Evolutionary conservation across 2,113 vertebrate genomes (phyloP), one percentile per base, ranked within the genome.

Genomic region (Chloropsis hardwickii): DNA sequence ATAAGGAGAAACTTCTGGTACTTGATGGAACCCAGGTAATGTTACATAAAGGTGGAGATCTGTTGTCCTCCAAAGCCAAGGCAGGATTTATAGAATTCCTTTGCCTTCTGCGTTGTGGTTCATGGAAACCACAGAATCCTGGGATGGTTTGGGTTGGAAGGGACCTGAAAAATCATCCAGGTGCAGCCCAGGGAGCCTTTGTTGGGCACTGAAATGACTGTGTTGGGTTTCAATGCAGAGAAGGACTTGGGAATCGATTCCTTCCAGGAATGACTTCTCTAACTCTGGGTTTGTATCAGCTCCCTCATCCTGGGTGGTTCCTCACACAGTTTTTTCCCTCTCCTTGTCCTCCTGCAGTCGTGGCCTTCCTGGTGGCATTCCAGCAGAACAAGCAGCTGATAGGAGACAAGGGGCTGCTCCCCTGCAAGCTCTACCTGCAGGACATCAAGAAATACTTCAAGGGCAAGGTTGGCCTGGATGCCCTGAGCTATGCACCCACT

Each of bases 351-450:
- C n/a, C 65, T 81, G 44, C 78, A 99, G 99, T 97, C 6, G 98
- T 99, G 90, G 99, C 99, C 1, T 99, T 99, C 97, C 85, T 97
- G 62, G 98, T 99, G 51, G 99, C 99, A 0, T 98, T 98, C 31
- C 98, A 98, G 48, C 99, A 99, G 97, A 99, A 99, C 98, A 99
- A 99, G 94, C 98, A 98, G 97, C 98, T 99, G 82, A 99, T 99
- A 1, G 99, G 99, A 2, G 98, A 99, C 19, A 96, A 61, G 6
- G 99, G 99, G 3, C 98, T 99, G 42, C 98, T 99, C 67, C 99
- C 99, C 42, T 98, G 98, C 84, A 97, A 91, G 44, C 90, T 89
- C 10, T 99, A 99, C 95, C 97, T 99, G 88, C 97, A 97, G 88
- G 98, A 97, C 1, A 89, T 99, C 47, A 98, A 98, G 61, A 98